A percentile compares a stretch with the other conserved stretches of the same genome.
These are phyloP conservation scores for Allobates femoralis DNA, from an alignment of 2,797 vertebrate species.

Conservation along the genomic window DNA sequence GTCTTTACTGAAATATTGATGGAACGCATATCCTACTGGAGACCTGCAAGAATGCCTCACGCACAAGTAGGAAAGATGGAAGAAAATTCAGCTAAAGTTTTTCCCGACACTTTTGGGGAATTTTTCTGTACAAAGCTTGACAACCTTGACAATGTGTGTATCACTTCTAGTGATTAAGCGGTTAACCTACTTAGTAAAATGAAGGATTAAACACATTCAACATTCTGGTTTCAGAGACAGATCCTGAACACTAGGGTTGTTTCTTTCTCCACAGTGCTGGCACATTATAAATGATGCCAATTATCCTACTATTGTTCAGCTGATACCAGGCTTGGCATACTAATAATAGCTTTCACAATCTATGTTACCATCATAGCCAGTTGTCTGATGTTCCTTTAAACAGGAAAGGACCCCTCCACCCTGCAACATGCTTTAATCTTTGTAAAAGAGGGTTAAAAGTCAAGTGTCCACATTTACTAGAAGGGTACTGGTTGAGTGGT, in stretches of 20 bases:
- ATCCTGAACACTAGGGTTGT: slow-evolving; percentile 19
- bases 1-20: neutral
- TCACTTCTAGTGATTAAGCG: neutral
- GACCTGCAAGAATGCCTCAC: neutral
- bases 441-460: slow-evolving; percentile 36
- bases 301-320: slow-evolving; percentile 60
- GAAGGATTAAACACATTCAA: slow-evolving; percentile 25
- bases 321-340: slow-evolving; percentile 54
- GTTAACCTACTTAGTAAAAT: slow-evolving; percentile 21
- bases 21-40: neutral
- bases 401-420: slow-evolving; percentile 56
- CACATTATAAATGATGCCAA: slow-evolving; percentile 58
- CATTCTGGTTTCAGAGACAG: slow-evolving; percentile 23
- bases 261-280: slow-evolving; percentile 34
- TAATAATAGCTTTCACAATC: slow-evolving; percentile 52
- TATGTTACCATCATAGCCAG: slow-evolving; percentile 22
- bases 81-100: neutral
- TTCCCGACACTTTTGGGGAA: neutral
- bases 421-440: slow-evolving; percentile 42
- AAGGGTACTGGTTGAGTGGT: neutral
- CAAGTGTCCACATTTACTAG: slow-evolving; percentile 47
- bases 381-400: slow-evolving; percentile 58
- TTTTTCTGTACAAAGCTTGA: neutral
- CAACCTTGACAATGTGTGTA: neutral
- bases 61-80: neutral